These are phyloP conservation scores for Minunthozetes semirufus DNA, from an alignment of 2,888 invertebrate species.

Conservation along the genomic window DNA sequence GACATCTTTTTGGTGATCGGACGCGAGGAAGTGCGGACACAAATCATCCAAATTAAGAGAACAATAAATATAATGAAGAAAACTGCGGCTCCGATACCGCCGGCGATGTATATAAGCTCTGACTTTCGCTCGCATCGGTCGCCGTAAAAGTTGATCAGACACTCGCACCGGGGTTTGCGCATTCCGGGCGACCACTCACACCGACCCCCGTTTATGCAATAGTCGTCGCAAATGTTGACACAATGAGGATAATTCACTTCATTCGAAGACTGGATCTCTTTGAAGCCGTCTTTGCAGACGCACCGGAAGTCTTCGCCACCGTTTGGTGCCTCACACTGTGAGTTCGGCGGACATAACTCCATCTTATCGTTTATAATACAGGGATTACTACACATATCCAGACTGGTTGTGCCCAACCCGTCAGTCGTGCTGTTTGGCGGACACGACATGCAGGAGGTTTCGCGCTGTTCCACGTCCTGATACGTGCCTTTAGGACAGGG, in stretches of 20 bases:
- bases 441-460: constrained; percentile 75
- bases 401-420: constrained; percentile 67
- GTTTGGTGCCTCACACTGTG: constrained; percentile 58
- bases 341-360: constrained; percentile 78
- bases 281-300: constrained; percentile 36
- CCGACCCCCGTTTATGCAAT: constrained; percentile 80
- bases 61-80: constrained; percentile 86
- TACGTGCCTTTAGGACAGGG: constrained; percentile 83
- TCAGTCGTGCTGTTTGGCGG: constrained; percentile 85
- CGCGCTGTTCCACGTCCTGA: constrained; percentile 73
- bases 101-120: constrained; percentile 90
- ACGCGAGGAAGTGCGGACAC: constrained; percentile 59
- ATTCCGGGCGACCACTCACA: constrained; percentile 55
- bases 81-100: constrained; percentile 88
- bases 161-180: constrained; percentile 78
- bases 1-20: constrained; percentile 71
- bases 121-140: constrained; percentile 81
- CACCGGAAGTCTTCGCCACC: constrained; percentile 36
- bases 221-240: constrained; percentile 69
- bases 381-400: constrained; percentile 79
- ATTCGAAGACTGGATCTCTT: constrained; percentile 23
- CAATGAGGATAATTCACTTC: constrained; percentile 51
- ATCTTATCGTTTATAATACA: constrained; percentile 65
- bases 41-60: constrained; percentile 93
- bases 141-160: constrained; percentile 85